Conservation (phyloP, 2,113 vertebrate species). For the Thymallus thymallus region DNA sequence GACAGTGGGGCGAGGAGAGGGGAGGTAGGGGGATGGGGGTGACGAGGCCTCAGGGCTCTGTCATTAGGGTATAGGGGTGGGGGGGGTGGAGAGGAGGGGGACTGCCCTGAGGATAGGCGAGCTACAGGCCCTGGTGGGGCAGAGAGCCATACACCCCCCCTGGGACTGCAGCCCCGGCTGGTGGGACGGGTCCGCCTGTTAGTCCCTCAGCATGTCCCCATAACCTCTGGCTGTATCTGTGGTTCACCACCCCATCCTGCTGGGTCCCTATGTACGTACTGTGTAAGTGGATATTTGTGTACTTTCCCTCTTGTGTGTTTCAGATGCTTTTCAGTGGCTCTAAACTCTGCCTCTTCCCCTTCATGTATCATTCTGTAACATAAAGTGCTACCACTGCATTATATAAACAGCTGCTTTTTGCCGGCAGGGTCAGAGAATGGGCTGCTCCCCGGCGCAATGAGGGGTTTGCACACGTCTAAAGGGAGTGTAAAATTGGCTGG, state of each 20-base stretch:
- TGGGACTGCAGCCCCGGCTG: conserved; percentile 67
- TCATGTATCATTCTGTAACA: conserved; percentile 76
- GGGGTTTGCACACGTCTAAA: conserved; percentile 52
- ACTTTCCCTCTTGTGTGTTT: conserved; percentile 64
- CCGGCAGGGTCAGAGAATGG: conserved; percentile 59
- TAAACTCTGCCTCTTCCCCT: conserved; percentile 58
- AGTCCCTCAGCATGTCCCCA: conserved; percentile 46
- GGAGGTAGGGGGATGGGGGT: conserved; percentile 45
- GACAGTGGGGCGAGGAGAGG: conserved; percentile 52
- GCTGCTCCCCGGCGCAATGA: conserved; percentile 62
- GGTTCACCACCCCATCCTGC: conserved; percentile 65
- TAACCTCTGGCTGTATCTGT: conserved; percentile 68
- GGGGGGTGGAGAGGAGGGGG: conserved; percentile 63
- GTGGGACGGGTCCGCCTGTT: conserved; percentile 64
- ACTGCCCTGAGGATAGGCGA: conserved; percentile 73
- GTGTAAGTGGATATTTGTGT: conserved; percentile 47
- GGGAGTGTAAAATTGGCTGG: conserved; percentile 78
- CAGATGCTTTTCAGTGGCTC: conserved; percentile 64
- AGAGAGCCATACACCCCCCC: conserved; percentile 73
- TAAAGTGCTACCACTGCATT: conserved; percentile 71
- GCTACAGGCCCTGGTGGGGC: conserved; percentile 65
- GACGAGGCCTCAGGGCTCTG: conserved; percentile 74
- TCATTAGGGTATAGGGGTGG: conserved; percentile 70
- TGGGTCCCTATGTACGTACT: not conserved
- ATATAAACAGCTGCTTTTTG: conserved; percentile 86